phyloP scores from a whole-genome alignment of 2,113 vertebrate genomes.

The Vulpes lagopus region DNA sequence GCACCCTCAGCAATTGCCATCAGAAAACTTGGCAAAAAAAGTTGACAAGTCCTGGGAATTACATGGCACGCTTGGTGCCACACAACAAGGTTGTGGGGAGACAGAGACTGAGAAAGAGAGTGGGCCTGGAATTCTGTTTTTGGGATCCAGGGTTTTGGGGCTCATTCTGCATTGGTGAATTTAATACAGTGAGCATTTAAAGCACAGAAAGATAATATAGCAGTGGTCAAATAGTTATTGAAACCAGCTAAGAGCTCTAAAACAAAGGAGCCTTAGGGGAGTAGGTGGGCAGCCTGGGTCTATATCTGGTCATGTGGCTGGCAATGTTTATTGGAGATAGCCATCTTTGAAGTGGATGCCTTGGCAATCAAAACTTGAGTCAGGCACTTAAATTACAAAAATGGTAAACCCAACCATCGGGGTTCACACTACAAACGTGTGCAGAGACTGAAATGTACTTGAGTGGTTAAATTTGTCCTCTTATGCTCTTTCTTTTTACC shows the following conservation, averaged over 20 bases:
- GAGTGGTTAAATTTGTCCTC: background rate
- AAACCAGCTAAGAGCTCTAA: background rate
- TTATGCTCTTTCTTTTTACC: background rate
- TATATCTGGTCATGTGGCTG: background rate
- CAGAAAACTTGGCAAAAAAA: background rate
- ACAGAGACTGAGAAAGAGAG: background rate
- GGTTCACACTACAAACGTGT: background rate
- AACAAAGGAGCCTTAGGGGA: background rate
- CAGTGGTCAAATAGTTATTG: background rate
- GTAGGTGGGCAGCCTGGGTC: background rate
- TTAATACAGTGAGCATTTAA: background rate
- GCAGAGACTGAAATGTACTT: background rate
- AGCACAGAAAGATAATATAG: background rate
- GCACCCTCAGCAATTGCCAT: background rate
- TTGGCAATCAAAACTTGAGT: background rate
- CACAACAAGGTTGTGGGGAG: no score
- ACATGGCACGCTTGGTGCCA: no score
- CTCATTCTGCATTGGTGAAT: background rate
- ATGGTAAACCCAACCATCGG: background rate
- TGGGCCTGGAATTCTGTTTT: background rate
- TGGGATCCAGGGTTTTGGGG: background rate
- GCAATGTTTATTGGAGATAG: background rate
- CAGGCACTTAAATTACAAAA: background rate
- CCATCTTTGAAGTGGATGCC: background rate
- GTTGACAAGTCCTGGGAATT: background rate